Conservation (phyloP, 2,113 vertebrate genomes). For the Hylia prasina region DNA sequence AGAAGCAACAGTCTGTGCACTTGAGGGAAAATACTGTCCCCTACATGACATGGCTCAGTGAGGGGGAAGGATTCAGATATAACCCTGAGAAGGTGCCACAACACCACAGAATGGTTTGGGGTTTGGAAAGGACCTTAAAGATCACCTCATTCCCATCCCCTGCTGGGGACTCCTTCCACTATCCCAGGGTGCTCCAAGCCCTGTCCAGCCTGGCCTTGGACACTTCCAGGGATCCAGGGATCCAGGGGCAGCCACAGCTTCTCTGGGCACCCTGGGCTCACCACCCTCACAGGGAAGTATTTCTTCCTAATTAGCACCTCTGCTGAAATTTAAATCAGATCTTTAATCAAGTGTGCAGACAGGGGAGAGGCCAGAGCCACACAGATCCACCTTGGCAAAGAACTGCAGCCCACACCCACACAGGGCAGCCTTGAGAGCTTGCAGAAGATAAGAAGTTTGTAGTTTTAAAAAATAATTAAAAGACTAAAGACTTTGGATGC, state of each 20-base stretch:
- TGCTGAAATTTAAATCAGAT: neutral
- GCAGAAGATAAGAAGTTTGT: neutral
- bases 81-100: neutral
- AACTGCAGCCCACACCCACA: neutral
- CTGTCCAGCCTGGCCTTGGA: fast-evolving
- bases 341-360: neutral
- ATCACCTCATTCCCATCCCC: fast-evolving
- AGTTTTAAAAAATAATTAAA: neutral
- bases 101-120: neutral
- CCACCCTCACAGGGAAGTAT: neutral
- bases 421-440: neutral
- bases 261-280: fast-evolving
- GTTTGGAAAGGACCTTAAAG: neutral
- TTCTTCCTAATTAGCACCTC: neutral
- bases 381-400: neutral
- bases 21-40: neutral
- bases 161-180: neutral
- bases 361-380: neutral
- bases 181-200: fast-evolving
- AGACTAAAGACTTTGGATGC: neutral
- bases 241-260: neutral
- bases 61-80: neutral
- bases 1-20: neutral
- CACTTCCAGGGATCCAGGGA: neutral
- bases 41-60: neutral